Conservation (phyloP, 2,113 vertebrate genomes). For the Ammodytes dubius region DNA sequence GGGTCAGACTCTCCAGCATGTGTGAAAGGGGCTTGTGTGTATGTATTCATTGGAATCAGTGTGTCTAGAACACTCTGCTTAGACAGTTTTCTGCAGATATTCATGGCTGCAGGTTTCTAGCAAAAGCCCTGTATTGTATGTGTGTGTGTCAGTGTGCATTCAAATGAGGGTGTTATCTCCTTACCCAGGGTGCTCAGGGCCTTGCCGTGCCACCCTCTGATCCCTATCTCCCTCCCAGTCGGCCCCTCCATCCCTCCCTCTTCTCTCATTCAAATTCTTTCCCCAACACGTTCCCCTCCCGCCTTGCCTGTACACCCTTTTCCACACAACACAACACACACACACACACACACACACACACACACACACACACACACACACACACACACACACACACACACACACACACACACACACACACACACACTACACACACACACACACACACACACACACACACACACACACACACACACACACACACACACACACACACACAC, state of each 20-base stretch:
- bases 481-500: no score
- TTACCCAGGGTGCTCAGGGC: slow-evolving; percentile 64
- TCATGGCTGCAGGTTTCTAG: slow-evolving; percentile 14
- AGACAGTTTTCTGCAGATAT: not conserved
- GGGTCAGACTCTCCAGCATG: no score
- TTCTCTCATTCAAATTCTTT: slow-evolving; percentile 54
- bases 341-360: no score
- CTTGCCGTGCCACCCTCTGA: slow-evolving; percentile 62
- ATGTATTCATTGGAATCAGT: not conserved
- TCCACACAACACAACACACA: not conserved
- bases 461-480: no score
- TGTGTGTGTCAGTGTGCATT: slow-evolving; percentile 59
- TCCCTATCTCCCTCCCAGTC: slow-evolving; percentile 56
- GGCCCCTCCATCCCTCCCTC: slow-evolving; percentile 23
- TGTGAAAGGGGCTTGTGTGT: not conserved
- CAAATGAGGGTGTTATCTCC: slow-evolving; percentile 72
- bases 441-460: no score
- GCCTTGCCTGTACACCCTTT: slow-evolving; percentile 8
- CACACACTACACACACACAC: no score
- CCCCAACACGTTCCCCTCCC: slow-evolving; percentile 8
- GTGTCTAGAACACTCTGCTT: not conserved
- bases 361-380: no score
- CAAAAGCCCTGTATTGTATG: slow-evolving; percentile 32
- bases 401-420: no score
- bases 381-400: no score